Evolutionary conservation across 1,140 invertebrate genomes (phyloP).

Genomic region (Micrasema minimum): DNA sequence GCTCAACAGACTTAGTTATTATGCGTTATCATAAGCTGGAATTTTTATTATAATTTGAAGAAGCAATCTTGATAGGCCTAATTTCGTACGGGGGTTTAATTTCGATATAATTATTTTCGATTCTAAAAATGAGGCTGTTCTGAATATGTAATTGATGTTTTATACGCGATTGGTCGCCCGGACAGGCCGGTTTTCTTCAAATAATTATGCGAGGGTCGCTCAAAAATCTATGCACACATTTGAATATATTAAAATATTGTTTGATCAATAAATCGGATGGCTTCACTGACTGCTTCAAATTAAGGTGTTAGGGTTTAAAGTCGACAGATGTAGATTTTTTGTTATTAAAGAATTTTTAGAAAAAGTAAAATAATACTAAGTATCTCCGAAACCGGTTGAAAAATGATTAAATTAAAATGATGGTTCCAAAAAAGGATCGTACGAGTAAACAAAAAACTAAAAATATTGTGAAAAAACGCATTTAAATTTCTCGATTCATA

Average conservation of each 20-base stretch:
- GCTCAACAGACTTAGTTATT: constrained; percentile 25
- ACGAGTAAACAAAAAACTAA: too few relatives aligned
- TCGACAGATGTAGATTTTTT: constrained; percentile 12
- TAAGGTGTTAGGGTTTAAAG: neutral
- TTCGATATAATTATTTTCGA: constrained; percentile 44
- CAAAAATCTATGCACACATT: constrained; percentile 27
- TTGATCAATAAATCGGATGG: constrained; percentile 27
- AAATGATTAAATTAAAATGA: too few relatives aligned
- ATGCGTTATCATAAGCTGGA: constrained; percentile 4
- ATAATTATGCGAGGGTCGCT: constrained; percentile 28
- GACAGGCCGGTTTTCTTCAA: constrained; percentile 1
- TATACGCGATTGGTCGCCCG: constrained; percentile 40
- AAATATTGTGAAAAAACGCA: too few relatives aligned
- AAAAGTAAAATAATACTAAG: too few relatives aligned
- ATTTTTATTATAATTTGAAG: constrained; percentile 40
- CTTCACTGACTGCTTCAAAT: neutral
- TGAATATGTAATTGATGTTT: constrained; percentile 46
- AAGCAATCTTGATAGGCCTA: constrained; percentile 45
- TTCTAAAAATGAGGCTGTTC: constrained; percentile 34
- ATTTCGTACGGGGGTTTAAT: constrained; percentile 41
- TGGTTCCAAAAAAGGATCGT: too few relatives aligned
- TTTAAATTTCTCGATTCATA: too few relatives aligned
- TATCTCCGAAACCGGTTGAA: too few relatives aligned
- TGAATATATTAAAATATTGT: constrained; percentile 33
- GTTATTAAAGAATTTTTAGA: too few relatives aligned